Evolutionary conservation across 2,113 vertebrate species (phyloP).

Genomic region (Alethe diademata): DNA sequence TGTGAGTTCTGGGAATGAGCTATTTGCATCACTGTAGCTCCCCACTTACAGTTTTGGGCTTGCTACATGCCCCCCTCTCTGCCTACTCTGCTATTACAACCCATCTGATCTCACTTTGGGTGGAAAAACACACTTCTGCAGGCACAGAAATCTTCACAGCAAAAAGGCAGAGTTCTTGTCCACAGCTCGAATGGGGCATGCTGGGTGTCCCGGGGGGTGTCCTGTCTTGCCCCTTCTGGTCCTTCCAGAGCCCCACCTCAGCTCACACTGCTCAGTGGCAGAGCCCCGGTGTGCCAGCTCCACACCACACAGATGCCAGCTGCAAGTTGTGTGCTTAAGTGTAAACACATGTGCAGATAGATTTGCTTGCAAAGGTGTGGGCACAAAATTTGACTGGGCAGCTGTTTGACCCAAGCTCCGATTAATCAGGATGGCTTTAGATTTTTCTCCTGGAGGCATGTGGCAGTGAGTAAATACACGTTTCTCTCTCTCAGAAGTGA

Average conservation of each 20-base stretch:
- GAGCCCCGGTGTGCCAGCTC: rapidly evolving
- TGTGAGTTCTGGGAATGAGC: conserved; percentile 40
- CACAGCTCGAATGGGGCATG: background rate
- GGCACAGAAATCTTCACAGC: background rate
- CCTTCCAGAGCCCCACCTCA: background rate
- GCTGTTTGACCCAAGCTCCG: background rate
- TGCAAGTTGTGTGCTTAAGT: background rate
- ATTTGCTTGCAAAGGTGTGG: background rate
- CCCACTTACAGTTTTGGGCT: conserved; percentile 21
- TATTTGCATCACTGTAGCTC: conserved; percentile 47
- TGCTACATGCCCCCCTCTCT: background rate
- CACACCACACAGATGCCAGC: rapidly evolving
- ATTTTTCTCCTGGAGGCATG: background rate
- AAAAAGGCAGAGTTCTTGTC: background rate
- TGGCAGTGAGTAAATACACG: background rate
- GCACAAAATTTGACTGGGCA: background rate
- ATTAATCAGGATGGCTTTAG: background rate
- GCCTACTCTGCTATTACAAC: conserved; percentile 35
- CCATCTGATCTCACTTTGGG: conserved; percentile 38
- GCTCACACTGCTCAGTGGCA: rapidly evolving
- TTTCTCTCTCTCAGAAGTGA: background rate
- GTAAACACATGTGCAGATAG: background rate
- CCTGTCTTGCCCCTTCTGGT: background rate
- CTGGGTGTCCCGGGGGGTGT: background rate
- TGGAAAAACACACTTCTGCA: background rate